phyloP scores from a whole-genome alignment of 2,888 invertebrate genomes.

The Andrena minutula region DNA sequence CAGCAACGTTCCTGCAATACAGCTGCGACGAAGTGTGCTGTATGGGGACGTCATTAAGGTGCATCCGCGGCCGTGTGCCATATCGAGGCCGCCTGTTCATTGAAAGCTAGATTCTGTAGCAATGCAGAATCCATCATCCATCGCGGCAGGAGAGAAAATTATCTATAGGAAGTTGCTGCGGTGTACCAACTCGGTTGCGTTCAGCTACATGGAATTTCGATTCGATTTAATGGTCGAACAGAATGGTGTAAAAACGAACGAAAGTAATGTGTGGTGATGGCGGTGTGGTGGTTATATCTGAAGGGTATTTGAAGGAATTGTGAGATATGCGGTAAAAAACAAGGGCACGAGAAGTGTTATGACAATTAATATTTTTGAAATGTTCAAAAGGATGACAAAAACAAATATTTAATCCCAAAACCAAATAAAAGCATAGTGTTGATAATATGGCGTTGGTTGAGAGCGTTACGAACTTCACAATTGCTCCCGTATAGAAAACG shows the following conservation, averaged over 20 bases:
- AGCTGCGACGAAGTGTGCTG: too few relatives aligned
- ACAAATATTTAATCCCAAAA: too few relatives aligned
- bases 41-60: slow-evolving; percentile 64
- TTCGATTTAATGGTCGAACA: neutral
- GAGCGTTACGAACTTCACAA: too few relatives aligned
- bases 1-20: too few relatives aligned
- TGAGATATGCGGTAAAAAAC: neutral
- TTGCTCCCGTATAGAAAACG: too few relatives aligned
- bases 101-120: slow-evolving; percentile 41
- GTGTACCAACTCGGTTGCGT: slow-evolving; percentile 1
- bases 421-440: too few relatives aligned
- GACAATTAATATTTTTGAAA: too few relatives aligned
- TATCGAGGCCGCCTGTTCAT: slow-evolving; percentile 44
- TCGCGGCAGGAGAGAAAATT: slow-evolving; percentile 23
- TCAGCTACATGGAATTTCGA: neutral
- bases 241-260: neutral
- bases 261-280: neutral
- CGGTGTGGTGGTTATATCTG: neutral
- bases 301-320: neutral
- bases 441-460: too few relatives aligned
- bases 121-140: slow-evolving; percentile 26
- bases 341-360: too few relatives aligned
- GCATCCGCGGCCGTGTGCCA: slow-evolving; percentile 52
- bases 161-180: slow-evolving; percentile 12
- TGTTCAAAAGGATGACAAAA: too few relatives aligned